These are phyloP conservation scores for Sebastolobus alascanus DNA, from an alignment of 2,797 vertebrate genomes.

Conservation along the genomic window DNA sequence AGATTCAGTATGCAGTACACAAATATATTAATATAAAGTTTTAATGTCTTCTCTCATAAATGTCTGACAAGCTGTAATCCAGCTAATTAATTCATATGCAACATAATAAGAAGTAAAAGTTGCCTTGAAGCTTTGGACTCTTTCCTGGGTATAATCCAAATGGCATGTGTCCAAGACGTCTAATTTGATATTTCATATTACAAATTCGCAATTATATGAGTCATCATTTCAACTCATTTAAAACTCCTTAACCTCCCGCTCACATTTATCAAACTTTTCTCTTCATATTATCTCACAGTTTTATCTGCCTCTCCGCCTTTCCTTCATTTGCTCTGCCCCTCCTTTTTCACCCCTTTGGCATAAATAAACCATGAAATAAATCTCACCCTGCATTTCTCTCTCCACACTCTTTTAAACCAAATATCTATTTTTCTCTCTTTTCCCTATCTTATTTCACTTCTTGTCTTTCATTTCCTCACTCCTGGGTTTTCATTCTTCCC, in stretches of 20 bases:
- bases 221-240: slow-evolving; percentile 54
- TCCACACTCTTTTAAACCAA: neutral
- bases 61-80: neutral
- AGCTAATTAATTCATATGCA: neutral
- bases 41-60: neutral
- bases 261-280: slow-evolving; percentile 42
- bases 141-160: neutral
- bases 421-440: neutral
- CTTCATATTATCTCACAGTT: slow-evolving; percentile 21
- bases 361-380: slow-evolving; percentile 9
- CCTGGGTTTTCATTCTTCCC: neutral
- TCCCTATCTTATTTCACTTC: neutral
- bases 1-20: too few species aligned
- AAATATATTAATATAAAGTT: neutral
- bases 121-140: neutral
- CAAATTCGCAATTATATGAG: slow-evolving; percentile 3
- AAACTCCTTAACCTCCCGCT: slow-evolving; percentile 41
- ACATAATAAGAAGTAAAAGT: neutral
- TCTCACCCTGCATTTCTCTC: neutral
- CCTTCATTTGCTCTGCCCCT: neutral
- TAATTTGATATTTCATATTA: slow-evolving; percentile 14
- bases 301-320: slow-evolving; percentile 6
- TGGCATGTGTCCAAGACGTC: neutral
- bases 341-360: slow-evolving; percentile 1
- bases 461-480: neutral